Percentiles rank a stretch among this genome's conserved stretches.
Conservation (phyloP, 2,113 vertebrate species). For the Empidonax traillii region DNA sequence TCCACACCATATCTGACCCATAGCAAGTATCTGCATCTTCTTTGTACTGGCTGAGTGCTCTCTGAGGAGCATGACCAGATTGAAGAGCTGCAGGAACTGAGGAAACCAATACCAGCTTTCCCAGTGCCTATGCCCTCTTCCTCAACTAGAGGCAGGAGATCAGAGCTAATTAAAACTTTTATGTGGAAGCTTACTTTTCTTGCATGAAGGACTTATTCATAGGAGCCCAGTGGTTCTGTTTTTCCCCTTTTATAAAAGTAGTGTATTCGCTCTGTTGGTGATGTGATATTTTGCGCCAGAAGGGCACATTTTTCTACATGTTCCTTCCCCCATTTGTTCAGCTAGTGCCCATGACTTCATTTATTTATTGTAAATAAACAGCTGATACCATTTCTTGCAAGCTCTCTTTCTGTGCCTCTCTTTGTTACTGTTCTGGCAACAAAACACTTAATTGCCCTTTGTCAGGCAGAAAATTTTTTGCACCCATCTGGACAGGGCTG, state of each 20-base stretch:
- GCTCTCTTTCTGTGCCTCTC: slow-evolving; percentile 26
- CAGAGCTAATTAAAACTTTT: slow-evolving; percentile 19
- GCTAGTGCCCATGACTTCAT: slow-evolving; percentile 48
- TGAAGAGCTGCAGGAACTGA: neutral
- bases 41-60: neutral
- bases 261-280: neutral
- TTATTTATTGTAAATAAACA: slow-evolving; percentile 69
- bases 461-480: slow-evolving; percentile 46
- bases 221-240: neutral
- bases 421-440: slow-evolving; percentile 56
- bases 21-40: neutral
- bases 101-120: neutral
- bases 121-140: neutral
- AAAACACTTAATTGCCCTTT: slow-evolving; percentile 49
- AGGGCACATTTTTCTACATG: slow-evolving; percentile 18
- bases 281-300: slow-evolving; percentile 28
- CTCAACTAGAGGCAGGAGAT: neutral
- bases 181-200: slow-evolving; percentile 16
- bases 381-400: slow-evolving; percentile 52
- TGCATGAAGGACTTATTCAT: neutral
- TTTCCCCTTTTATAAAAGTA: slow-evolving; percentile 1
- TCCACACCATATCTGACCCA: neutral
- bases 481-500: neutral
- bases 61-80: neutral
- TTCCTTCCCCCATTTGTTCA: slow-evolving; percentile 39